Evolutionary conservation across 2,797 vertebrate genomes (phyloP), one percentile per base, ranked within the genome.

Genomic region (Etheostoma nigrum): DNA sequence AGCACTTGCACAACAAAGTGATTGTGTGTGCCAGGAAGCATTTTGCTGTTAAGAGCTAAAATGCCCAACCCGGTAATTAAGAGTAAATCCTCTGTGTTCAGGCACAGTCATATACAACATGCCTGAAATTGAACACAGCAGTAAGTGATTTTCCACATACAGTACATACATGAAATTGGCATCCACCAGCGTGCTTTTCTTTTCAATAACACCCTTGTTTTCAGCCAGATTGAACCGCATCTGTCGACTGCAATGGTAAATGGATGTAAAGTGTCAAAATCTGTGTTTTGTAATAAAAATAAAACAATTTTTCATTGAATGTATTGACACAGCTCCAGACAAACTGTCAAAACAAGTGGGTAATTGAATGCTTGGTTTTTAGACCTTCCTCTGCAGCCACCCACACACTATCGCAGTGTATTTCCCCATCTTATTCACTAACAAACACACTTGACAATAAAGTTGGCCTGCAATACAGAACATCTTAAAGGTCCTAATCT

Each of bases 1-100:
- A 91, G 87, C 80, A 79, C 82, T 83, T 48, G 60, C 60, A 84
- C 74, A 84, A 88, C 80, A 83, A 87, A 79, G 74, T 83, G 72
- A 89, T 72, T 74, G 79, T 72, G 48, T 72, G 76, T 27, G 40
- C 36, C 55, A 80, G 71, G 82, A 76, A 68, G 53, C 49, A 57
- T 71, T 83, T 86, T 14, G 16, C 71, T 64, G 66, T 78, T 66
- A 44, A 30, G 76, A 80, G 79, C 68, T 84, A 76, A 81, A 87
- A 85, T 73, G 64, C 30, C 36, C 81, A 72, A 70, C 44, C 81
- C 49, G 71, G 86, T 83, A 85, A 88, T 89, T 78, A 80, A 54
- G 62, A 76, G 74, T 78, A 69, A 85, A 79, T 86, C 69, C 60
- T 66, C 42, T 48, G 36, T 57, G 57, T 55, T 64, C 27, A 76